Percentiles rank a stretch among this genome's conserved stretches.
These are phyloP conservation scores for cat (Felis catus) DNA, from an alignment of 2,113 vertebrate species.

Conservation along the genomic window DNA sequence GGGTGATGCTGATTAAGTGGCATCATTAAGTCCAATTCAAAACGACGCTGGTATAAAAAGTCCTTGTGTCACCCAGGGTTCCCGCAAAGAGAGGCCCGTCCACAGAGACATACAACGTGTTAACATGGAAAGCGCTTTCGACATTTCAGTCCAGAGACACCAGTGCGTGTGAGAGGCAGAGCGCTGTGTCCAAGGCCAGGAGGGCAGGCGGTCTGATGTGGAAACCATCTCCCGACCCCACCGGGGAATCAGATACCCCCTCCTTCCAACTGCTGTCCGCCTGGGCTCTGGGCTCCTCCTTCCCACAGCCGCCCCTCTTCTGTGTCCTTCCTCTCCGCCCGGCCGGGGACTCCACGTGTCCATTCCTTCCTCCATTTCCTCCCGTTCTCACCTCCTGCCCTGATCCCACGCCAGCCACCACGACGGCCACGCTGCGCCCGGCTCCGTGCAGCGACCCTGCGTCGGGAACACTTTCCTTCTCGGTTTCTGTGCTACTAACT, in stretches of 20 bases:
- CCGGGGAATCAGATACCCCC: neutral
- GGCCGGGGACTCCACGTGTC: neutral
- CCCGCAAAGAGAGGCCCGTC: neutral
- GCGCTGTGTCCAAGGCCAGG: fast-evolving
- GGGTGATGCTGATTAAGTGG: too few species aligned
- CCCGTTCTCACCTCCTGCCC: neutral
- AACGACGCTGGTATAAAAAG: neutral
- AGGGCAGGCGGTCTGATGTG: fast-evolving
- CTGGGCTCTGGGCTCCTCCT: neutral
- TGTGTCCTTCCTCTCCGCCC: neutral
- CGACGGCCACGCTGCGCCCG: fast-evolving
- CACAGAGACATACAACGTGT: fast-evolving
- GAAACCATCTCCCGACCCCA: fast-evolving
- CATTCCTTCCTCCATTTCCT: neutral
- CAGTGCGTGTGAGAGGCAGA: fast-evolving
- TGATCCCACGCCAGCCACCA: fast-evolving
- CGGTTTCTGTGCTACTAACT: neutral
- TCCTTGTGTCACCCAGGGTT: neutral
- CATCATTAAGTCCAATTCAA: neutral
- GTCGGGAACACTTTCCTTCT: too few species aligned
- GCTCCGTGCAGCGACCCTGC: too few species aligned
- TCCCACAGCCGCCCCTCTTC: neutral
- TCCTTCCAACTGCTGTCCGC: neutral
- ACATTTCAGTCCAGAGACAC: neutral
- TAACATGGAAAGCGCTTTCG: fast-evolving